Conservation (phyloP, 2,888 invertebrate species). For the Agriotes lineatus region DNA sequence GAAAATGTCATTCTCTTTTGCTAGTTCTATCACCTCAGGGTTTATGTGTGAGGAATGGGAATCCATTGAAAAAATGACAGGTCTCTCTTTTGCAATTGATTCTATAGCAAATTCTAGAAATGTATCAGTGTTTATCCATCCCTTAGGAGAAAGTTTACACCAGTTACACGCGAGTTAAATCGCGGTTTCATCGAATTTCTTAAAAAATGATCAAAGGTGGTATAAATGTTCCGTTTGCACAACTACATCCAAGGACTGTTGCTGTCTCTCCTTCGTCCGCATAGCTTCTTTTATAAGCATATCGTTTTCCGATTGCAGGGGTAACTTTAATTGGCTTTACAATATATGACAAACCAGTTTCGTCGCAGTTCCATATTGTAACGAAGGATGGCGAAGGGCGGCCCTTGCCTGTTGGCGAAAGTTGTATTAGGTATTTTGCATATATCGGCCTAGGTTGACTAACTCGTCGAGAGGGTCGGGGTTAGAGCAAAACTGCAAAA, state of each 20-base stretch:
- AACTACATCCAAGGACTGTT: background rate
- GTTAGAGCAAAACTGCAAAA: no score
- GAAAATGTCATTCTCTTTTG: background rate
- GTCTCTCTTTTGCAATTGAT: background rate
- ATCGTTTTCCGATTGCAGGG: background rate
- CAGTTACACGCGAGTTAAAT: background rate
- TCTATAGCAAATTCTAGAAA: background rate
- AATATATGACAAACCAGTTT: background rate
- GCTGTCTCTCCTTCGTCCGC: background rate
- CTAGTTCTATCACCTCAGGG: background rate
- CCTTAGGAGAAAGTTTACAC: no score
- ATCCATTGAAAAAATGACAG: background rate
- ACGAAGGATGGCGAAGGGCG: no score
- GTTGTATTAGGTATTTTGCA: no score
- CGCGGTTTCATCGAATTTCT: background rate
- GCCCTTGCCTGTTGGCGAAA: no score
- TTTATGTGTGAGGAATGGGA: background rate
- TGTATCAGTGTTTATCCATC: constrained; percentile 2
- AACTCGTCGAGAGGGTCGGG: no score
- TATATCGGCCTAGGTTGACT: no score
- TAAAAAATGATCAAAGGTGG: background rate
- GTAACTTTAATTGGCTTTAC: background rate
- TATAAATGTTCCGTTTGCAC: background rate
- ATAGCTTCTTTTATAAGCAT: background rate
- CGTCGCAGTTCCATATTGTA: background rate